Evolutionary conservation across 1,140 invertebrate genomes (phyloP), one percentile per base, ranked within the genome.

Genomic region (Cherax quadricarinatus): DNA sequence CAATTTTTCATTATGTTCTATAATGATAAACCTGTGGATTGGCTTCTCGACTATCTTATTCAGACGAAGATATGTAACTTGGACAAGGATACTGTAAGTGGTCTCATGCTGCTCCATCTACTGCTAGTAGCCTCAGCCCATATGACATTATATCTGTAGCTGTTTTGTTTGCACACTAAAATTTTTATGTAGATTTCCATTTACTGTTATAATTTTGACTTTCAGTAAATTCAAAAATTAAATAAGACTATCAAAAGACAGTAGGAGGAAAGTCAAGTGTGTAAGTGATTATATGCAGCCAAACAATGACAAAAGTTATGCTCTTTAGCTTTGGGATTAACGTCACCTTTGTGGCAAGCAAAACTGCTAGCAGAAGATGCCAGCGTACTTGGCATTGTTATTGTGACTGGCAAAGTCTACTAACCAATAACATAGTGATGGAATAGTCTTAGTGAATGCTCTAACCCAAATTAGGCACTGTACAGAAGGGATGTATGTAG

Each of bases 21-120:
- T 95, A 98, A 98, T 94, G 98, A 99, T 94, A 99, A 99, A 95
- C 99, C 99, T 0, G 98, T 99, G 0, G 99, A 99, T 95, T 99
- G 99, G 99, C 95, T 99, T 1, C 95, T 99, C 9, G 98, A 99
- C 93, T 97, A 98, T 95, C 97, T 99, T 86, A 96, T 99, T 57
- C 97, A 97, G 92, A 98, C 98, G 0, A 98, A 98, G 95, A 97
- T 98, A 41, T 99, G 99, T 95, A 97, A 97, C 93, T 97, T 97
- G 85, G 97, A 98, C 94, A 98, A 97, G 95, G 97, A 97, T 95
- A 95, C 95, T 89, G 97, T 98, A 95, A 96, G 97, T 96, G 94
- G 78, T 81, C 51, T 70, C 80, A 49, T 79, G 14, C 41, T 78
- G 62, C 62, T 57, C 85, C 57, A 48, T 89, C 87, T 82, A 75